Conservation (phyloP, 1,140 invertebrate genomes). For the Chrysomallon squamiferum region DNA sequence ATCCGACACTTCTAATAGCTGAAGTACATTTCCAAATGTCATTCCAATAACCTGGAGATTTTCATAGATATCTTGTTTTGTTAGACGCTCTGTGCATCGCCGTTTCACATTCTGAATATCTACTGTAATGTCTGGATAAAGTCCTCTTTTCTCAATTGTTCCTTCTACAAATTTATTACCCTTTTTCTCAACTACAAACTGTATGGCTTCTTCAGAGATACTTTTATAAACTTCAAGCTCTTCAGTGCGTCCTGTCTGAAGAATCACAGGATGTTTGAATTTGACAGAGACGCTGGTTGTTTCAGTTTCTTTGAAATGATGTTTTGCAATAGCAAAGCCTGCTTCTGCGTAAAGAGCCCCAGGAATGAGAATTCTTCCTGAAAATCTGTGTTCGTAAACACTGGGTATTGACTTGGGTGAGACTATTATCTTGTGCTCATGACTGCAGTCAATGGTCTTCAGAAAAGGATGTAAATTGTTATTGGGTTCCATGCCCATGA, state of each 20-base stretch:
- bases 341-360: conserved; percentile 26
- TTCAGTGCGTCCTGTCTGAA: too few relatives aligned
- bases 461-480: conserved; percentile 15
- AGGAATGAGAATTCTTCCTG: conserved; percentile 19
- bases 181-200: neutral
- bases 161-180: neutral
- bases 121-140: neutral
- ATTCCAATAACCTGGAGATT: conserved; percentile 29
- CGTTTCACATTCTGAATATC: conserved; percentile 20
- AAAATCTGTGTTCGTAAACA: conserved; percentile 25
- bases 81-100: conserved; percentile 22
- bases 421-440: conserved; percentile 9
- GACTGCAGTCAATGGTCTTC: conserved; percentile 5
- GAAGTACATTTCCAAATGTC: conserved; percentile 31
- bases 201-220: too few relatives aligned
- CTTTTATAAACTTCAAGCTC: too few relatives aligned
- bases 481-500: conserved; percentile 7
- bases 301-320: too few relatives aligned
- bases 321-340: conserved; percentile 15
- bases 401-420: conserved; percentile 12
- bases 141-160: neutral
- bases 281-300: too few relatives aligned
- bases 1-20: conserved; percentile 21
- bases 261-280: too few relatives aligned
- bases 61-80: conserved; percentile 30